A percentile compares a stretch with the other conserved stretches of the same genome.
Evolutionary conservation across 2,888 invertebrate species (phyloP).

Genomic region (Gymnoscelis rufifasciata): DNA sequence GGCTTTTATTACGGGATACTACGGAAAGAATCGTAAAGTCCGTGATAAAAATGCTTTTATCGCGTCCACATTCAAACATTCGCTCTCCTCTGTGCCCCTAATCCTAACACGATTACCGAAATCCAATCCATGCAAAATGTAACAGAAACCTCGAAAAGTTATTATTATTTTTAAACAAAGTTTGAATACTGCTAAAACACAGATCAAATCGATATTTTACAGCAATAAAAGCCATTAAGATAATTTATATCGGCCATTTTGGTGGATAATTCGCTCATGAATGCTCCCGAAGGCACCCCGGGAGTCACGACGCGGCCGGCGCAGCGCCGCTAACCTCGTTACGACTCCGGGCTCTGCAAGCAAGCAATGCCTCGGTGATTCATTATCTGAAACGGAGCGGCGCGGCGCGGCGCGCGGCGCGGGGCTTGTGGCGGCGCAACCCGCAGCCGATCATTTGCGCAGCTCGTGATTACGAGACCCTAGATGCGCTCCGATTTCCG

Average conservation of each 20-base stretch:
- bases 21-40: constrained; percentile 64
- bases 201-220: constrained; percentile 53
- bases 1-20: constrained; percentile 66
- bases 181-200: constrained; percentile 44
- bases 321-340: constrained; percentile 59
- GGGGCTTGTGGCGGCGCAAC: constrained; percentile 38
- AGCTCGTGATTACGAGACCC: constrained; percentile 58
- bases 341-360: constrained; percentile 67
- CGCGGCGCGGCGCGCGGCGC: constrained; percentile 27
- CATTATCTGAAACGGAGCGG: constrained; percentile 56
- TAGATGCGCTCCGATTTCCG: constrained; percentile 61
- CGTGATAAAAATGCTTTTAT: constrained; percentile 63
- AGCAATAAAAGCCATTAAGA: constrained; percentile 62
- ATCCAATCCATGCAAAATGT: constrained; percentile 21
- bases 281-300: constrained; percentile 61
- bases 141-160: constrained; percentile 14
- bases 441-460: constrained; percentile 53
- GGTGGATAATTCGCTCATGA: constrained; percentile 64
- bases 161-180: constrained; percentile 25
- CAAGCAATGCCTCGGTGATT: constrained; percentile 64
- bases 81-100: constrained; percentile 54
- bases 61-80: constrained; percentile 54
- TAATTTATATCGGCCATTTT: constrained; percentile 65
- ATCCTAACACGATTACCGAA: constrained; percentile 44
- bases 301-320: constrained; percentile 57